A percentile compares a stretch with the other conserved stretches of the same genome.
phyloP scores from a whole-genome alignment of 2,113 vertebrate genomes.

The Mastomys coucha region DNA sequence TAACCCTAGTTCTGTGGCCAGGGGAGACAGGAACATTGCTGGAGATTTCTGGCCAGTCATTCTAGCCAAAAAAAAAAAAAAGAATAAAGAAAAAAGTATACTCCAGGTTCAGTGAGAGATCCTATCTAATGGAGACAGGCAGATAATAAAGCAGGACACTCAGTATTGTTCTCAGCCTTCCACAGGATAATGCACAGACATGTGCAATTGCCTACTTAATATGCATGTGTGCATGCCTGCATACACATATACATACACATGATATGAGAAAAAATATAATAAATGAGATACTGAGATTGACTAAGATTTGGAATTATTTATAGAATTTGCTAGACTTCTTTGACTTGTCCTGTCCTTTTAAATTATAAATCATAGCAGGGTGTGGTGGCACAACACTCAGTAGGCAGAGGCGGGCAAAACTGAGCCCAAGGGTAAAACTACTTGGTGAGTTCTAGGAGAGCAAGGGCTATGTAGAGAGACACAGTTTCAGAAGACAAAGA shows the following conservation, averaged over 20 bases:
- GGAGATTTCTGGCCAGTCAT: not conserved
- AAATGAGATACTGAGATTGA: not conserved
- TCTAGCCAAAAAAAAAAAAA: not conserved
- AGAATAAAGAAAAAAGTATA: not conserved
- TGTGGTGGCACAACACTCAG: not conserved
- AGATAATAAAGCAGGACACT: not conserved
- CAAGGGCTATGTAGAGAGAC: not conserved
- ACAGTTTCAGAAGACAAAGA: not conserved
- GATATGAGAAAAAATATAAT: not conserved
- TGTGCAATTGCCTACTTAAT: not conserved
- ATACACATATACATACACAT: not conserved
- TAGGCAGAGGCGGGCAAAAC: not conserved
- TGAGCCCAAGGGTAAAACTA: not conserved
- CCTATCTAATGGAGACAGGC: not conserved
- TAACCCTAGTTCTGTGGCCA: not conserved
- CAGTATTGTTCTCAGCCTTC: not conserved
- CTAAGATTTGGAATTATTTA: constrained; percentile 24
- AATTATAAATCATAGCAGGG: not conserved
- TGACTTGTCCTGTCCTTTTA: constrained; percentile 13
- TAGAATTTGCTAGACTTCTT: constrained; percentile 49
- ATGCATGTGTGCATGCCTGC: not conserved
- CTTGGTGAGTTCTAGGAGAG: not conserved
- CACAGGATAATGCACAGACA: not conserved
- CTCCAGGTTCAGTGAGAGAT: too few species aligned
- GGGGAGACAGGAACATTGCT: not conserved